Conservation (phyloP, 2,797 vertebrate genomes). For the Selene dorsalis region DNA sequence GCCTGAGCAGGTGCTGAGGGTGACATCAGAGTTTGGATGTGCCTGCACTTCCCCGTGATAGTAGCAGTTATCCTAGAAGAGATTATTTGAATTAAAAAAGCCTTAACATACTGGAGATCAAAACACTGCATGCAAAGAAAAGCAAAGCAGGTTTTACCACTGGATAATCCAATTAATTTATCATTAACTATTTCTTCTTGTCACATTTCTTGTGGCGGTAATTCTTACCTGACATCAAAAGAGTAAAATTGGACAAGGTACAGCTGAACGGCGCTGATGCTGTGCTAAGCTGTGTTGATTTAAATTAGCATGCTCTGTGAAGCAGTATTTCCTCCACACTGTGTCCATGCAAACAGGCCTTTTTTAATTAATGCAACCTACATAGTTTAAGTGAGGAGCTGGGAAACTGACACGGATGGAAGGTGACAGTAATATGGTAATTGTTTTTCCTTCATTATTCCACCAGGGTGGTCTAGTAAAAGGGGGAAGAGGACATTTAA, state of each 20-base stretch:
- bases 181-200: not conserved
- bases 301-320: constrained; percentile 38
- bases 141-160: constrained; percentile 10
- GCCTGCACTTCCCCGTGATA: constrained; percentile 80
- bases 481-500: constrained; percentile 41
- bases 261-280: constrained; percentile 23
- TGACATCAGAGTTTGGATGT: constrained; percentile 76
- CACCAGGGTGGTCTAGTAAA: constrained; percentile 26
- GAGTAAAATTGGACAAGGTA: constrained; percentile 28
- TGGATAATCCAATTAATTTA: constrained; percentile 23
- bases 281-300: constrained; percentile 34
- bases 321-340: constrained; percentile 1
- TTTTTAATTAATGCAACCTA: constrained; percentile 49
- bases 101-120: not conserved
- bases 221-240: constrained; percentile 50
- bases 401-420: constrained; percentile 40
- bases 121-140: constrained; percentile 22
- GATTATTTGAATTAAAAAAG: not conserved
- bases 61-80: constrained; percentile 81
- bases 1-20: constrained; percentile 79
- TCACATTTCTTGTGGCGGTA: constrained; percentile 20
- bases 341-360: constrained; percentile 25
- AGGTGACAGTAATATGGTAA: constrained; percentile 62
- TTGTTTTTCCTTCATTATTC: constrained; percentile 59
- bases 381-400: constrained; percentile 23